A percentile compares a stretch with the other conserved stretches of the same genome.
Evolutionary conservation across 2,888 invertebrate genomes (phyloP).

Genomic region (Brachyopa scutellaris): DNA sequence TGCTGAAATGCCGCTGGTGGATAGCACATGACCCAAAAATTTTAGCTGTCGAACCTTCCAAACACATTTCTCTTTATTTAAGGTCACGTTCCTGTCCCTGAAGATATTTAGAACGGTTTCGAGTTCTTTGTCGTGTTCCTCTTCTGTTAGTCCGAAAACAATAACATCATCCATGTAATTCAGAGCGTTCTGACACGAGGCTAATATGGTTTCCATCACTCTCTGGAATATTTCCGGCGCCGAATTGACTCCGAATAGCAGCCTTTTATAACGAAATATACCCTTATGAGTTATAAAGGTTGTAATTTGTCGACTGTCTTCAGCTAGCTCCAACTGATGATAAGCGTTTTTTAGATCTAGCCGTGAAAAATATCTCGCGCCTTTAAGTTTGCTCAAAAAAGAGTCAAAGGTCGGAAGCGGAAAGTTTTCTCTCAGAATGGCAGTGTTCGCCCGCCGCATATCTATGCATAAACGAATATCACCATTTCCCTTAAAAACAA

Average conservation of each 20-base stretch:
- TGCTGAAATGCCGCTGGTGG: slow-evolving; percentile 32
- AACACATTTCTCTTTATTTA: slow-evolving; percentile 74
- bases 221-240: slow-evolving; percentile 74
- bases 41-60: slow-evolving; percentile 40
- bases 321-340: slow-evolving; percentile 73
- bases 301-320: slow-evolving; percentile 63
- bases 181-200: slow-evolving; percentile 25
- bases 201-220: slow-evolving; percentile 74
- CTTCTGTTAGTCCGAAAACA: slow-evolving; percentile 73
- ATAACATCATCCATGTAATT: slow-evolving; percentile 72
- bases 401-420: background rate
- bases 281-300: slow-evolving; percentile 70
- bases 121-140: slow-evolving; percentile 74
- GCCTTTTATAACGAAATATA: slow-evolving; percentile 76
- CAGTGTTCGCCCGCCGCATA: background rate
- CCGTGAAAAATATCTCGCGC: slow-evolving; percentile 73
- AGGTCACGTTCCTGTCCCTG: slow-evolving; percentile 63
- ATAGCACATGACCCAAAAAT: slow-evolving; percentile 71
- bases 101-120: slow-evolving; percentile 60
- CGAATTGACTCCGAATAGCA: slow-evolving; percentile 79
- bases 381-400: background rate
- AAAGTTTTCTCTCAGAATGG: slow-evolving; percentile 5
- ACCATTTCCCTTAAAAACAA: background rate
- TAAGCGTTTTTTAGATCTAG: slow-evolving; percentile 74
- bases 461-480: slow-evolving; percentile 12